Conservation (phyloP, 2,888 invertebrate species). For the Polymixis flavicincta region DNA sequence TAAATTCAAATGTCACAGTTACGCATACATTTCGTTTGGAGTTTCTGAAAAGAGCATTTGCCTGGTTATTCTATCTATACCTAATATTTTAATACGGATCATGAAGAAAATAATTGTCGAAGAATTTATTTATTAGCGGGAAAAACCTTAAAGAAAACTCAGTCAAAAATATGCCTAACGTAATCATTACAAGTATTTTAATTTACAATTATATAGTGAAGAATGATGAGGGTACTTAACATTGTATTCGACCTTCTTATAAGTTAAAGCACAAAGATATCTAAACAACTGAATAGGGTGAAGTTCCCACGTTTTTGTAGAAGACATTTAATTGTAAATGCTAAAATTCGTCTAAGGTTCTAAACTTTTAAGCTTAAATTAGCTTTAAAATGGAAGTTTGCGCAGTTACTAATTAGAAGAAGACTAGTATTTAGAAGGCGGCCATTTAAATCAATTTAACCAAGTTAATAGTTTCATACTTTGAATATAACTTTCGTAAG, state of each 20-base stretch:
- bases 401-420: conserved; percentile 5
- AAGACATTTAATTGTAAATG: conserved; percentile 33
- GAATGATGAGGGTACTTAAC: conserved; percentile 24
- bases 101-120: not conserved
- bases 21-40: not conserved
- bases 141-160: not conserved
- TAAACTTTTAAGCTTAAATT: conserved; percentile 24
- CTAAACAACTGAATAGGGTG: conserved; percentile 22
- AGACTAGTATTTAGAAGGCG: not conserved
- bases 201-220: conserved; percentile 37
- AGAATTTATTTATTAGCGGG: not conserved
- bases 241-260: conserved; percentile 28
- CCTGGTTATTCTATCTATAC: not conserved
- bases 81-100: not conserved
- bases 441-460: too few species aligned
- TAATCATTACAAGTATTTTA: conserved; percentile 18
- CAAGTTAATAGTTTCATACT: not conserved
- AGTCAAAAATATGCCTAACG: not conserved
- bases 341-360: not conserved
- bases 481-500: not conserved
- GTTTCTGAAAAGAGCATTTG: not conserved
- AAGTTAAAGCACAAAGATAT: conserved; percentile 17
- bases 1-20: not conserved
- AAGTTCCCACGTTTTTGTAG: conserved; percentile 54
- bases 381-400: conserved; percentile 11